Conservation (phyloP, 2,113 vertebrate species). For the Pterophyllum scalare region DNA sequence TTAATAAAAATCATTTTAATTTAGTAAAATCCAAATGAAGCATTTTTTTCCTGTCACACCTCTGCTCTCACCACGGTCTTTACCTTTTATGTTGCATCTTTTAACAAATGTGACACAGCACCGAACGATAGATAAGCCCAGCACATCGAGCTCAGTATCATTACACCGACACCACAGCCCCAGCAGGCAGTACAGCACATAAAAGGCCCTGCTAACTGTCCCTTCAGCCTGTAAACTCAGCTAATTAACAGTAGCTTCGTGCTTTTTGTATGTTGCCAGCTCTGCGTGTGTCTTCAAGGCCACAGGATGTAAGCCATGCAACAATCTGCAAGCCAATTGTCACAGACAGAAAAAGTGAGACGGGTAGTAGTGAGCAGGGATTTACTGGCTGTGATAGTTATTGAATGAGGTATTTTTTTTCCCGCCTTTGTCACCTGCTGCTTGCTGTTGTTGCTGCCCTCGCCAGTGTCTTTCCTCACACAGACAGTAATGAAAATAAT, state of each 20-base stretch:
- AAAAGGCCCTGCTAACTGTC: conserved; percentile 55
- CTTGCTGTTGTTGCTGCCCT: conserved; percentile 42
- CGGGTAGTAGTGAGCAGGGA: conserved; percentile 53
- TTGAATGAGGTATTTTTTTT: conserved; percentile 44
- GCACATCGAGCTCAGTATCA: conserved; percentile 42
- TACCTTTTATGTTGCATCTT: conserved; percentile 46
- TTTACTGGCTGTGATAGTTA: conserved; percentile 71
- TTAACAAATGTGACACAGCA: conserved; percentile 48
- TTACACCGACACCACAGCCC: conserved; percentile 46
- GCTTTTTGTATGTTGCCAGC: conserved; percentile 59
- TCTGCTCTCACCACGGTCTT: conserved; percentile 52
- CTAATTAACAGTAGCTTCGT: conserved; percentile 73
- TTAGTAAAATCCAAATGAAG: conserved; percentile 48
- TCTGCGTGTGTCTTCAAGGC: conserved; percentile 64
- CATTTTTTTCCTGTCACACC: conserved; percentile 49
- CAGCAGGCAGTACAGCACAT: conserved; percentile 56
- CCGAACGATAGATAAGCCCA: conserved; percentile 50
- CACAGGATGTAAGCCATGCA: conserved; percentile 52
- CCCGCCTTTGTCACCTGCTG: conserved; percentile 64
- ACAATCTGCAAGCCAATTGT: conserved; percentile 65
- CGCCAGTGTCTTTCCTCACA: conserved; percentile 47
- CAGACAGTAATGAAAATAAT: conserved; percentile 76
- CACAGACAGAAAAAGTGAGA: conserved; percentile 59
- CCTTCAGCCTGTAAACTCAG: conserved; percentile 67
- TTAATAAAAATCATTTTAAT: conserved; percentile 45